phyloP scores from a whole-genome alignment of 2,113 vertebrate genomes.

The Recurvirostra avosetta region DNA sequence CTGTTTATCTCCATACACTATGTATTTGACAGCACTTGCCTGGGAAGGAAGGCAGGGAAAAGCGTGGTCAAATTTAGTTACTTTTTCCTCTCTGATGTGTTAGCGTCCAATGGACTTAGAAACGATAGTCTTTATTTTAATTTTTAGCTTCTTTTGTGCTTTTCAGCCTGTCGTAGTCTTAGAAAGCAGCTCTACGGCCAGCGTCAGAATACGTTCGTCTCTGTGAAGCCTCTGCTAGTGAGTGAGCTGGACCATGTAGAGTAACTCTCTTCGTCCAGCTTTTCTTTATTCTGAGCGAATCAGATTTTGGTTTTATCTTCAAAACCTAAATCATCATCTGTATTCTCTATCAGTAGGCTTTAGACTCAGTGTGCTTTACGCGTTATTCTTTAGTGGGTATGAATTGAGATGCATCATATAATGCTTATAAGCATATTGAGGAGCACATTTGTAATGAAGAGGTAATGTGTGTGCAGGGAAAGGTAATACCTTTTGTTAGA shows the following conservation, averaged over 20 bases:
- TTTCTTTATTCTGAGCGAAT: neutral
- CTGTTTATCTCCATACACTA: conserved; percentile 31
- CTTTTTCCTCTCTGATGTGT: neutral
- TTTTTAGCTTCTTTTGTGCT: conserved; percentile 28
- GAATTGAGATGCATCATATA: neutral
- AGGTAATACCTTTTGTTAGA: neutral
- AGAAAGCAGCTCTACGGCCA: neutral
- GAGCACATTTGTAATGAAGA: neutral
- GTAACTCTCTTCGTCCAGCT: neutral
- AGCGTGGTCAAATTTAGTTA: neutral
- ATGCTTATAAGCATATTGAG: neutral
- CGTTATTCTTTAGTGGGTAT: neutral
- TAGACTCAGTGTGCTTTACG: rapidly evolving
- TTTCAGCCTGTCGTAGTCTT: neutral
- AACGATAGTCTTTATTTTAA: neutral
- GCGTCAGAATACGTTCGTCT: neutral
- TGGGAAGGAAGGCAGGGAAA: conserved; percentile 22
- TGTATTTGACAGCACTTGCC: conserved; percentile 35
- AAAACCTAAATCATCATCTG: neutral
- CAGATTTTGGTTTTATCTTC: neutral
- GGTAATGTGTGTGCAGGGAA: neutral
- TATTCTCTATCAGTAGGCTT: neutral
- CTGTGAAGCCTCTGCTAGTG: neutral
- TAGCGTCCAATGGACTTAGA: neutral
- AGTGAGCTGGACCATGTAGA: rapidly evolving